Evolutionary conservation across 2,113 vertebrate genomes (phyloP).

Genomic region (Muntiacus muntjak): DNA sequence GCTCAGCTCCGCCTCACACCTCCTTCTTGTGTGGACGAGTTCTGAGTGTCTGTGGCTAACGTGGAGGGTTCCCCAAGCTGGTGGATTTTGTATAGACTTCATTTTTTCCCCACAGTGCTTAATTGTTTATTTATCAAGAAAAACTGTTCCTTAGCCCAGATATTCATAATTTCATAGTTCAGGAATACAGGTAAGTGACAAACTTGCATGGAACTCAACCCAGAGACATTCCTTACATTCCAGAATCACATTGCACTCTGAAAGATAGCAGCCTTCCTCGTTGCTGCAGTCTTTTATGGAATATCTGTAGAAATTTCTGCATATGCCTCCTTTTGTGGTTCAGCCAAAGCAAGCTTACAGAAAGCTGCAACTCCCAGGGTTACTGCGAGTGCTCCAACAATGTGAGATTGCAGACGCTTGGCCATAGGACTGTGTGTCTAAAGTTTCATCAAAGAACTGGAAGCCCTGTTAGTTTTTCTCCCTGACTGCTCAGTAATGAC

Average conservation of each 20-base stretch:
- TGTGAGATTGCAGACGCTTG: neutral
- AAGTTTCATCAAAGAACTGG: neutral
- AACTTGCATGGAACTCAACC: neutral
- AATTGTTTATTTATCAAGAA: neutral
- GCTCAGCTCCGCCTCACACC: fast-evolving
- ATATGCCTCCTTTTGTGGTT: neutral
- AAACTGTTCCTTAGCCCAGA: neutral
- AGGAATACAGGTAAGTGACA: neutral
- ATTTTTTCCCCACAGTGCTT: neutral
- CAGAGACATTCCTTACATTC: neutral
- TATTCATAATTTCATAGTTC: neutral
- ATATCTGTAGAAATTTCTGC: neutral
- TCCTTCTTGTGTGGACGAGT: neutral
- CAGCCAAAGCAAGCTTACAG: neutral
- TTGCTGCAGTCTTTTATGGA: neutral
- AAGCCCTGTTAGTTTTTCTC: neutral
- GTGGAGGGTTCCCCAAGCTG: neutral
- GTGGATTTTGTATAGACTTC: neutral
- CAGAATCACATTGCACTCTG: neutral
- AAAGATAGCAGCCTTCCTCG: neutral
- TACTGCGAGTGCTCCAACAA: neutral
- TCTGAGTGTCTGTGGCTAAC: neutral
- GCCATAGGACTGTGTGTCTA: neutral
- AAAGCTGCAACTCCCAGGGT: neutral
- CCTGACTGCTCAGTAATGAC: neutral